Base-by-base conservation (phyloP, 1,140 invertebrate genomes). In the Macrosteles quadrilineatus region DNA sequence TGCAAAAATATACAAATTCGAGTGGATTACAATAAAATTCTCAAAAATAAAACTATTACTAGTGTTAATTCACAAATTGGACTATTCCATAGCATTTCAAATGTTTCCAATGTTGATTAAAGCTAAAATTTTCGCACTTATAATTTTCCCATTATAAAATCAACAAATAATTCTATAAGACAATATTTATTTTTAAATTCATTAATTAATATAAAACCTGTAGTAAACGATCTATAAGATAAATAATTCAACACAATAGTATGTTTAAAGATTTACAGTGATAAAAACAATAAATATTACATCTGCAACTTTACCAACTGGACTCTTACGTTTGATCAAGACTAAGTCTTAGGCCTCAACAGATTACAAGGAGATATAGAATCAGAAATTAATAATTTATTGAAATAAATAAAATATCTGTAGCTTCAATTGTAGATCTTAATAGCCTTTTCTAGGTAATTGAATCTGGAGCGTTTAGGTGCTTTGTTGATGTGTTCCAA, bases 401-500 rank as follows among this genome's bases (percentile, higher is more conserved):
- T 64, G 6, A 40, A 32, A 64, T 40, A 32, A 43, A 40, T 40
- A 43, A 64, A 64, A n/a, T 31, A 64, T 12, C 1, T 19, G 30
- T 64, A 65, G 59, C 71, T 73, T 85, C 81, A 99, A 84, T 99
- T 99, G 86, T 99, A 98, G 80, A 99, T 99, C 85, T 99, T 98
- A 85, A 99, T 99, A 75, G 98, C 95, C 85, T 99, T 99, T 85
- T 99, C 97, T 78, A 98, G 86, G 83, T 97, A 98, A 83, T 95
- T 98, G 81, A 96, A 94, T 75, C 96, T 90, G 76, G 95, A 94
- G 73, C 96, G 86, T 82, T 98, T 98, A 30, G 96, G 94, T 72
- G 94, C 94, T 84, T 99, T 99, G 85, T 99, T 99, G 75, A 98
- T 89, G 83, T 99, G 98, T 83, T 99, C 97, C 73, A 99, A 85